A percentile compares a stretch with the other conserved stretches of the same genome.
These are phyloP conservation scores for Antedon bifida DNA, from an alignment of 35 echinoderm and acorn worm genomes.

Conservation along the genomic window DNA sequence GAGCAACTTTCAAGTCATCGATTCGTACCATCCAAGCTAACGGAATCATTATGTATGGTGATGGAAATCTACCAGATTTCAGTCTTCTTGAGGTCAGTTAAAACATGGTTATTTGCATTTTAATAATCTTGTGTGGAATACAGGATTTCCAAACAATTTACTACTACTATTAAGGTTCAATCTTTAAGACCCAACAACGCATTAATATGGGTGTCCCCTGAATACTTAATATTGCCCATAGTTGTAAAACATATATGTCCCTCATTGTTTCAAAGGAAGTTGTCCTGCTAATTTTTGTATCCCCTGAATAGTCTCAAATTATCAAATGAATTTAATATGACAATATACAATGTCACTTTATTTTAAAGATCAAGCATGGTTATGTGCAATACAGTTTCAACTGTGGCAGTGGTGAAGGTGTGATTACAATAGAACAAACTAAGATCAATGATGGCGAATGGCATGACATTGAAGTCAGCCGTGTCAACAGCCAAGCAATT, in stretches of 20 bases:
- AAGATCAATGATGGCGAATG: constrained; percentile 61
- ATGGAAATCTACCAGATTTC: constrained; percentile 51
- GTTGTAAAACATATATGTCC: too few relatives aligned
- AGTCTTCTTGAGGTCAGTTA: constrained; percentile 60
- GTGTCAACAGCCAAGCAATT: constrained; percentile 45
- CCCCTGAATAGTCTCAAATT: too few relatives aligned
- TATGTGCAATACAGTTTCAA: constrained; percentile 54
- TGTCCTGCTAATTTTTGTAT: too few relatives aligned
- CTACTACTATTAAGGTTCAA: too few relatives aligned
- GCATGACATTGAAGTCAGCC: constrained; percentile 64
- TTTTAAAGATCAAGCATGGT: constrained; percentile 57
- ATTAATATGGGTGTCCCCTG: too few relatives aligned
- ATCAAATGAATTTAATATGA: too few relatives aligned
- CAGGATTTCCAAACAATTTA: background rate
- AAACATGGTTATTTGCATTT: background rate
- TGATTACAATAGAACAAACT: constrained; percentile 38
- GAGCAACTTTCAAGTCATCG: constrained; percentile 26
- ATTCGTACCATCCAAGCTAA: constrained; percentile 35
- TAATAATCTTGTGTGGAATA: background rate
- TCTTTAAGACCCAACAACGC: too few relatives aligned
- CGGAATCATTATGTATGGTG: constrained; percentile 88
- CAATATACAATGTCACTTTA: background rate
- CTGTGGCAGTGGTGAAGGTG: constrained; percentile 76
- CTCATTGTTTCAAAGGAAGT: too few relatives aligned
- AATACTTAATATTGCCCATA: too few relatives aligned